Base-by-base conservation (phyloP, 2,888 invertebrate species). In the Habroteleia sp. region DNA sequence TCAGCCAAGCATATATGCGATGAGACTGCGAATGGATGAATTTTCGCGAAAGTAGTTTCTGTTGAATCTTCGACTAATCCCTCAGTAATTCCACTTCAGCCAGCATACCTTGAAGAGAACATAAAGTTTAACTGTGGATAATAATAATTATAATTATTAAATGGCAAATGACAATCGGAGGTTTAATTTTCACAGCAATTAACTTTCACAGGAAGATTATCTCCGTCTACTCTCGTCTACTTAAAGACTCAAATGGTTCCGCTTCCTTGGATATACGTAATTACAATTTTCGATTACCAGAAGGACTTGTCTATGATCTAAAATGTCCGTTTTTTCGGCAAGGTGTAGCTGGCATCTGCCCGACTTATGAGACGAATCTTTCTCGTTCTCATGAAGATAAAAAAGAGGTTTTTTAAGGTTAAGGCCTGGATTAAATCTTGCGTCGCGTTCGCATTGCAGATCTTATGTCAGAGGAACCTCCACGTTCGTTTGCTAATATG, bases 401-500 rank as follows among this genome's bases (percentile, higher is more conserved):
- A 27, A 25, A 3, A 25, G 16, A n/a, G 7, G 16, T 35, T 14
- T 16, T 5, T 35, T 35, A 16, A 16, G 27, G 7, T 6, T 6
- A 3, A 27, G 20, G 27, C 11, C 27, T 25, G 41, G 39, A 54
- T 54, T 39, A 39, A 14, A 14, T 37, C 39, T 37, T 27, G 27
- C n/a, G n/a, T n/a, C 14, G 11, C 29, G 27, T 41, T 41, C 27
- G 46, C 29, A 27, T 10, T 25, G 29, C 20, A 20, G 3, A 20
- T 16, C 20, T 37, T 27, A 42, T 23, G 33, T 33, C 41, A 10
- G 1, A n/a, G 2, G 8, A 37, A 33, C 29, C 6, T 37, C 41
- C 0, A 29, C 14, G 50, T 63, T 63, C 50, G 63, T 63, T 63
- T 63, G 50, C 63, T 8, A 7, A 50, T 41, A 41, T 23, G 41